Base-by-base conservation (phyloP, 2,797 vertebrate genomes). In the Myripristis murdjan region DNA sequence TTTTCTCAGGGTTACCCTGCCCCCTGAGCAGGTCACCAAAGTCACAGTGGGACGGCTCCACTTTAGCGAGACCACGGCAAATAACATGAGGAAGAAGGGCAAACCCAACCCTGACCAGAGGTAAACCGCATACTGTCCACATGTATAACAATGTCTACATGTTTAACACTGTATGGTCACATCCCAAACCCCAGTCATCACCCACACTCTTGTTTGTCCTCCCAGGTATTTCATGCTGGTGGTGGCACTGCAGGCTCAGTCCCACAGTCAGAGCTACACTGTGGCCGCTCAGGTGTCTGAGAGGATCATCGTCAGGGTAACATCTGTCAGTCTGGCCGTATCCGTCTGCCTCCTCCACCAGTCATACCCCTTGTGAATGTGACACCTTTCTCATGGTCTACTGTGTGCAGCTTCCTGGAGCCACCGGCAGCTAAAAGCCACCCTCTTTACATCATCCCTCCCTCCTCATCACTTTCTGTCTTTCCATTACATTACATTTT, bases 1-100 rank as follows among this genome's bases (percentile, higher is more conserved):
- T 60, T 77, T 53, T 75, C 78, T 23, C 87, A 99, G 98, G 82
- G 95, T 99, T 88, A 97, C 91, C 10, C 84, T 99, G 74, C 98
- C 98, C 6, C 92, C 97, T 0, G 98, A 99, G 89, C 98, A 99
- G 93, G 98, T 99, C 82, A 99, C 98, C 35, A 99, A 99, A 88
- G 97, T 99, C 80, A 99, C 98, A 0, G 98, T 99, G 81, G 98
- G 98, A 28, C 93, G 98, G 41, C 92, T 99, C 65, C 98, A 99
- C 92, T 99, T 99, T 92, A 99, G 98, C 0, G 98, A 99, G 91
- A 99, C 98, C 75, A 99, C 98, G 0, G 97, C 98, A 64, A 99
- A 99, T 91, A 99, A 99, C 92, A 99, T 99, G 98, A 93, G 98
- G 77, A 99, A 99, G 91, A 99, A 99, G 87, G 98, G 98, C 87